These are phyloP conservation scores for Casuarius casuarius DNA, from an alignment of 2,113 vertebrate species.

Conservation along the genomic window DNA sequence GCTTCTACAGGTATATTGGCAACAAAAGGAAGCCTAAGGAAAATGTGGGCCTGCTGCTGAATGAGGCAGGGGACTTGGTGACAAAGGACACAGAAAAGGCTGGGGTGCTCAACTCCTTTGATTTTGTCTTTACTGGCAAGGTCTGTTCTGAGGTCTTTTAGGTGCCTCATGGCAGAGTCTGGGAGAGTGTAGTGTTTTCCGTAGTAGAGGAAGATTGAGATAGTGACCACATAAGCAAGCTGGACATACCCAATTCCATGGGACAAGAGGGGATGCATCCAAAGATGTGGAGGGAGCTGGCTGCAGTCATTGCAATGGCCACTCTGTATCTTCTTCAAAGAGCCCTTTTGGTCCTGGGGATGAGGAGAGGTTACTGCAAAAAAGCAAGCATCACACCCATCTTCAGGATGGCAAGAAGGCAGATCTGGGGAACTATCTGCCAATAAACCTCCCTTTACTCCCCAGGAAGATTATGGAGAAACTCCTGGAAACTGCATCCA, in stretches of 20 bases:
- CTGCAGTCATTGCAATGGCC: neutral
- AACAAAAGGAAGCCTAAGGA: neutral
- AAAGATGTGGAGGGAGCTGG: neutral
- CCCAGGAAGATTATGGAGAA: neutral
- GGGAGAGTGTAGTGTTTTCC: neutral
- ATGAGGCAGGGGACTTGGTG: neutral
- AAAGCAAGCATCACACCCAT: neutral
- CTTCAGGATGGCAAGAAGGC: neutral
- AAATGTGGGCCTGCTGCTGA: neutral
- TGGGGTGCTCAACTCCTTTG: neutral
- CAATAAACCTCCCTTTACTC: neutral
- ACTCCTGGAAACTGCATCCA: neutral
- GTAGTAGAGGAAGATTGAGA: neutral
- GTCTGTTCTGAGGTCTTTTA: neutral
- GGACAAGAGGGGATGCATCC: neutral
- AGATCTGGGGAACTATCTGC: neutral
- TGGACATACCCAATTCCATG: too few species aligned
- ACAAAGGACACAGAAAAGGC: neutral
- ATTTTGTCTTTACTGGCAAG: neutral
- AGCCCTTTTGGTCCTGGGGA: neutral
- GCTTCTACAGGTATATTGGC: neutral
- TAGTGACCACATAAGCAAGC: neutral
- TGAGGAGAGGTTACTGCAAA: neutral
- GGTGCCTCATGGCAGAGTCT: neutral
- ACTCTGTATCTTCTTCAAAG: neutral